Conservation (phyloP, 2,888 invertebrate genomes). For the Amiota minor region DNA sequence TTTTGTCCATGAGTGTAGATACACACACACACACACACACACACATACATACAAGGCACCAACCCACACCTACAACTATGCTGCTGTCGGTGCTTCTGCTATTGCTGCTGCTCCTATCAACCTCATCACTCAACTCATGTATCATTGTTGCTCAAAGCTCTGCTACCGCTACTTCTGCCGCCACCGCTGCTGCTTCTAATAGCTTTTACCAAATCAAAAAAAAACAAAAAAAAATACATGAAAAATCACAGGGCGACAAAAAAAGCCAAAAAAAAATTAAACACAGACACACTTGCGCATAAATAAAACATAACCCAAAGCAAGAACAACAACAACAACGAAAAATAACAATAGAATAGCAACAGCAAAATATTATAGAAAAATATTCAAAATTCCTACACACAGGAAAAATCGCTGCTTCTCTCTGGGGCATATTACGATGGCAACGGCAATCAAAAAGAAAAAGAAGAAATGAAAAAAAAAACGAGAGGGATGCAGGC, state of each 20-base stretch:
- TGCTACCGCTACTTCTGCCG: background rate
- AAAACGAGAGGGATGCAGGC: background rate
- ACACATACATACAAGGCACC: too few species aligned
- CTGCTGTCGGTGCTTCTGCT: background rate
- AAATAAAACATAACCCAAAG: too few species aligned
- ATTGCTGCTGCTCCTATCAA: background rate
- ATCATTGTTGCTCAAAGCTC: background rate
- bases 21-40: too few species aligned
- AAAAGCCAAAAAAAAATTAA: background rate
- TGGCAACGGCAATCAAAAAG: background rate
- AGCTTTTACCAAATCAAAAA: constrained; percentile 2
- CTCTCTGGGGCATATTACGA: background rate
- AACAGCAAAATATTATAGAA: background rate
- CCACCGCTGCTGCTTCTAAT: background rate
- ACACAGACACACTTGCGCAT: too few species aligned
- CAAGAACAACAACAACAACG: background rate
- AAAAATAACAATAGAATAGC: background rate
- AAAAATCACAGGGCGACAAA: constrained; percentile 11
- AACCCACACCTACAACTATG: too few species aligned
- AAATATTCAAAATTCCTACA: too few species aligned
- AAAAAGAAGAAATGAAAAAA: background rate
- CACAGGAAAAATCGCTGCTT: background rate
- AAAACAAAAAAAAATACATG: background rate
- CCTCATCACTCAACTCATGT: background rate
- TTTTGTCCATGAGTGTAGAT: too few species aligned